Conservation (phyloP, 2,888 invertebrate genomes). For the Schizotus pectinicornis region DNA sequence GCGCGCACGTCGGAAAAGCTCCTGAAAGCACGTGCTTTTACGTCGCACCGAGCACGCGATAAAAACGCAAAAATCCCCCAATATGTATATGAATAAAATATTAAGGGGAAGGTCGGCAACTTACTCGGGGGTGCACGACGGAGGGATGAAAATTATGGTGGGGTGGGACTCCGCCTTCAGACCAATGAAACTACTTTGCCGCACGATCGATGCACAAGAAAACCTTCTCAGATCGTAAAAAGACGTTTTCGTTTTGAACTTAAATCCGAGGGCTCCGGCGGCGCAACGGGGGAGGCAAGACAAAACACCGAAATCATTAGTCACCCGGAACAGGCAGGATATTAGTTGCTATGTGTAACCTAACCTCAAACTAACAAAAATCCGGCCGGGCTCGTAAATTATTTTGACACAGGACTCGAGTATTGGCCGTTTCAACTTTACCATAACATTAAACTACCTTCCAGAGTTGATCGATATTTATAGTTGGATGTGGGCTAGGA, state of each 20-base stretch:
- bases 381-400: conserved; percentile 58
- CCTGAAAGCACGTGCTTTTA: conserved; percentile 47
- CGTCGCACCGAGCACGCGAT: conserved; percentile 41
- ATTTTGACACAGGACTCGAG: conserved; percentile 57
- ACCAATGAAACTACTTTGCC: conserved; percentile 52
- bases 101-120: conserved; percentile 35
- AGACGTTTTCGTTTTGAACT: conserved; percentile 55
- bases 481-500: conserved; percentile 22
- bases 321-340: conserved; percentile 57
- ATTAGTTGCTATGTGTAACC: conserved; percentile 58
- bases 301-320: conserved; percentile 59
- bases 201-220: conserved; percentile 58
- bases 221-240: conserved; percentile 60
- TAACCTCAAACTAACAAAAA: conserved; percentile 58
- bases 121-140: conserved; percentile 31
- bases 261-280: conserved; percentile 48
- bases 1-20: conserved; percentile 34
- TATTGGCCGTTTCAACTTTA: conserved; percentile 51
- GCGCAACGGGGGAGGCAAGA: conserved; percentile 41
- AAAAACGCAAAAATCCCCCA: conserved; percentile 43
- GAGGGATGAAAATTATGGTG: conserved; percentile 46
- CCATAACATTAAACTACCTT: conserved; percentile 48
- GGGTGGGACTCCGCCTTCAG: conserved; percentile 55
- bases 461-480: conserved; percentile 44
- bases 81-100: conserved; percentile 45